Conservation (phyloP, 2,888 invertebrate genomes). For the Zonitis immaculata region DNA sequence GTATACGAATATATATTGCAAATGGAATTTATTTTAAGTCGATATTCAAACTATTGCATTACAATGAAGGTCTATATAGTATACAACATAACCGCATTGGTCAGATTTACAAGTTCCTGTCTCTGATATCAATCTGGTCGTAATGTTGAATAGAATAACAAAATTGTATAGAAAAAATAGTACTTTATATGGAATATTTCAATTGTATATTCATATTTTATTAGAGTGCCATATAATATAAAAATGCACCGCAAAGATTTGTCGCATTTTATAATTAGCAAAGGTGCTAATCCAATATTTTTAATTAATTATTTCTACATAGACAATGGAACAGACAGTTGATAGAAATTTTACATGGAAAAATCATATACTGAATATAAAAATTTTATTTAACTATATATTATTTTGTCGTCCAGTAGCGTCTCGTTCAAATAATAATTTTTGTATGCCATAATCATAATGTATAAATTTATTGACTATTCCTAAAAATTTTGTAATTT, state of each 20-base stretch:
- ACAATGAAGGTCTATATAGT: not conserved
- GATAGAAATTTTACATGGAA: not conserved
- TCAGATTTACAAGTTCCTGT: not conserved
- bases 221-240: no score
- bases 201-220: no score
- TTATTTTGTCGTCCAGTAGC: not conserved
- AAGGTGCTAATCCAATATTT: not conserved
- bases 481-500: no score
- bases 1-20: conserved; percentile 40
- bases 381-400: not conserved
- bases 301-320: not conserved
- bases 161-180: no score
- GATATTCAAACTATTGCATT: conserved; percentile 30
- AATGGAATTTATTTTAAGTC: conserved; percentile 40
- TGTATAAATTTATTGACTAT: no score
- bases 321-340: conserved; percentile 6
- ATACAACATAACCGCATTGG: not conserved
- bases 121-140: not conserved
- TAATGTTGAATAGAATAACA: not conserved
- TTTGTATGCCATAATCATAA: no score
- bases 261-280: not conserved
- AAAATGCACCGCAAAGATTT: no score
- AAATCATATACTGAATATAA: not conserved
- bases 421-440: not conserved
- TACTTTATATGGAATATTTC: no score